Conservation (phyloP, 37 sponge, comb jelly and placozoan genomes). For the Diacarnus erythraeanus region DNA sequence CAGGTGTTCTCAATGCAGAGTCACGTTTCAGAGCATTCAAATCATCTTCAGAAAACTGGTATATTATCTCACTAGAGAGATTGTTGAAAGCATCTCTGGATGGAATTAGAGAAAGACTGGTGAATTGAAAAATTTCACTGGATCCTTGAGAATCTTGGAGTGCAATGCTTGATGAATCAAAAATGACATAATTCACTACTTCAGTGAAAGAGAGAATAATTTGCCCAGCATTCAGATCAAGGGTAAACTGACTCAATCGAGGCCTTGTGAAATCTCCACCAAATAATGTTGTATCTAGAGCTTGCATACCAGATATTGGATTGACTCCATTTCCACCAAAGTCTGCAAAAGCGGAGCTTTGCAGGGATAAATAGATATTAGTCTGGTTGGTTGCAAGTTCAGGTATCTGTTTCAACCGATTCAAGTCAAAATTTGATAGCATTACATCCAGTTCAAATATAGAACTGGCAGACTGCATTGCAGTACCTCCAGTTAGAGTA, state of each 20-base stretch:
- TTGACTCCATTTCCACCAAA: constrained; percentile 74
- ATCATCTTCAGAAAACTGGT: constrained; percentile 47
- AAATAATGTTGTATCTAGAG: constrained; percentile 53
- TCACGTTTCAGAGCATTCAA: constrained; percentile 60
- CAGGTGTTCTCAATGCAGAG: constrained; percentile 27
- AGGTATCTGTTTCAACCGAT: constrained; percentile 62
- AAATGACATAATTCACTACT: constrained; percentile 46
- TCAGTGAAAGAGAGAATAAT: constrained; percentile 68
- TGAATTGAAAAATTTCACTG: constrained; percentile 31
- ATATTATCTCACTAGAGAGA: constrained; percentile 44
- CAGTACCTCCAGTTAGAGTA: constrained; percentile 85
- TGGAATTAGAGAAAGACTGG: constrained; percentile 21
- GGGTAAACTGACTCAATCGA: constrained; percentile 39
- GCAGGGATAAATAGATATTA: constrained; percentile 59
- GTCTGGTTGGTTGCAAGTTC: constrained; percentile 60
- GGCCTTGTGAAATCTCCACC: constrained; percentile 64
- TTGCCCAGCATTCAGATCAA: constrained; percentile 68
- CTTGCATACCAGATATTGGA: constrained; percentile 66
- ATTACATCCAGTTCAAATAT: constrained; percentile 65
- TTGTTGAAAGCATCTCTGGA: constrained; percentile 24
- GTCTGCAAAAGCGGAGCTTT: constrained; percentile 60
- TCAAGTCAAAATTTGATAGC: constrained; percentile 71
- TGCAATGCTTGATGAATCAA: constrained; percentile 56
- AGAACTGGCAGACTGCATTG: constrained; percentile 36
- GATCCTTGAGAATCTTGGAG: constrained; percentile 46